These are phyloP conservation scores for Germaria angustata DNA, from an alignment of 2,888 invertebrate genomes.

Conservation along the genomic window DNA sequence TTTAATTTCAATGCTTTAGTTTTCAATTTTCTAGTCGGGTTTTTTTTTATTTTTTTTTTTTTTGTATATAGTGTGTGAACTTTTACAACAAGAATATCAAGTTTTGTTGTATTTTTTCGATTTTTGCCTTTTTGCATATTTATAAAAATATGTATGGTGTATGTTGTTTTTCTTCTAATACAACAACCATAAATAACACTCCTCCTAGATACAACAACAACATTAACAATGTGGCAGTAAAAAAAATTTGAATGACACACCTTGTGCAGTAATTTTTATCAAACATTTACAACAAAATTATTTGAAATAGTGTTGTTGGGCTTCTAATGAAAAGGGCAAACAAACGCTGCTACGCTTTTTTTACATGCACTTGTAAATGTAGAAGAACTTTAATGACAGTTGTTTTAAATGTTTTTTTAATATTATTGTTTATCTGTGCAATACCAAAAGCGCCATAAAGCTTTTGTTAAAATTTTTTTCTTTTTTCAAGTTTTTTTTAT, in stretches of 20 bases:
- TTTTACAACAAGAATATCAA: conserved; percentile 48
- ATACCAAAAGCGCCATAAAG: not conserved
- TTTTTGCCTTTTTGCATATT: conserved; percentile 56
- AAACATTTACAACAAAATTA: conserved; percentile 29
- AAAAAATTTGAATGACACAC: conserved; percentile 52
- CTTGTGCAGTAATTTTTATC: conserved; percentile 55
- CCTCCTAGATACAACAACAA: conserved; percentile 47
- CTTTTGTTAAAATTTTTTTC: not conserved
- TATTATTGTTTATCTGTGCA: not conserved
- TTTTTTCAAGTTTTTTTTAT: not conserved
- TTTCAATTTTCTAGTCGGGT: conserved; percentile 26
- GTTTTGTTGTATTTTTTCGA: not conserved
- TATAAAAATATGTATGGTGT: not conserved
- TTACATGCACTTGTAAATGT: not conserved
- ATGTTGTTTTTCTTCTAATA: not conserved
- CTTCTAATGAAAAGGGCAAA: conserved; percentile 58
- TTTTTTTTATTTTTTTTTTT: not conserved
- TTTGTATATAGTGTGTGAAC: conserved; percentile 43
- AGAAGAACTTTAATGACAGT: conserved; percentile 40
- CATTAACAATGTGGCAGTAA: not conserved
- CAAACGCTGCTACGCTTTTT: conserved; percentile 7
- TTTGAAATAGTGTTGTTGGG: not conserved
- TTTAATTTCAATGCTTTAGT: conserved; percentile 43
- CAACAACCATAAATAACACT: conserved; percentile 53
- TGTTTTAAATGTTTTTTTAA: not conserved